Evolutionary conservation across 2,888 invertebrate genomes (phyloP), one percentile per base, ranked within the genome.

Genomic region (Chaetoderma sp.): DNA sequence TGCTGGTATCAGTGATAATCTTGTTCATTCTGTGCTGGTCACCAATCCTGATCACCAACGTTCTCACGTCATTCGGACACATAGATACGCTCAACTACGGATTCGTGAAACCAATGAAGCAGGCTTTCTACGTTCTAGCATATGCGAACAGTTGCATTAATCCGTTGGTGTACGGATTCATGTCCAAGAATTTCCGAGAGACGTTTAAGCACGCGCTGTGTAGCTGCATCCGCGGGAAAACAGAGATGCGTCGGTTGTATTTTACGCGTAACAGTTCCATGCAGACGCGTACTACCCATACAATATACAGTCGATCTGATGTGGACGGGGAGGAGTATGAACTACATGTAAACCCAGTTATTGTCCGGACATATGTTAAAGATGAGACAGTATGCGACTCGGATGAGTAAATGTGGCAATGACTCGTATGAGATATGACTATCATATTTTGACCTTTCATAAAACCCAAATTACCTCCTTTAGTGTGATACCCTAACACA

Each of bases 131-230:
- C 70, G 84, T 91, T 23, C 88, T 92, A 89, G 90, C 92, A 0
- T 92, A 92, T 83, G 90, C 90, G 79, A 92, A 92, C 87, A 91
- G 91, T 78, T 92, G 92, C 83, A 89, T 92, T 73, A 92, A 92
- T 84, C 92, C 92, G 4, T 89, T 92, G 44, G 89, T 92, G 33
- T 92, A 92, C 81, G 92, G 91, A 28, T 92, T 92, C 85, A 91
- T 92, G 91, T 92, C 92, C 45, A 90, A 90, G 78, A 91, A 90
- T 84, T 92, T 92, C 83, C 87, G 92, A 2, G 89, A 83, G 52
- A 80, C 83, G 6, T 87, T 87, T 72, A 78, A 78, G 55, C 74
- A 78, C 57, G 64, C 71, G 21, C 32, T 65, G 25, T 68, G 67
- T 33, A 28, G 54, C 1, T 70, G 65, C 21, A 18, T 52, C 2